Evolutionary conservation across 2,888 invertebrate genomes (phyloP).

Genomic region (Nephrotoma guestfalica): DNA sequence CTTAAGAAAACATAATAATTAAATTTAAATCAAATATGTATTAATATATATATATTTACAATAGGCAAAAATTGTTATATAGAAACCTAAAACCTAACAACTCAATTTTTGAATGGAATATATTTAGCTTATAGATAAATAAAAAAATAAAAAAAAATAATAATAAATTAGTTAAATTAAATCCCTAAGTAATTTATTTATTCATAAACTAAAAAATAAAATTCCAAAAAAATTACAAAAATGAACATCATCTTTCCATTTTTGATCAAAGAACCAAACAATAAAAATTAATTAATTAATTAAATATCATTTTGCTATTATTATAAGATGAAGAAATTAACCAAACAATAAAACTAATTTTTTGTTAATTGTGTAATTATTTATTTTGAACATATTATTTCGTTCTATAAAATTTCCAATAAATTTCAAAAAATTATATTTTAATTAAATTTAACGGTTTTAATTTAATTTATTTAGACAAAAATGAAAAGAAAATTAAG

Average conservation of each 20-base stretch:
- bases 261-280: not conserved
- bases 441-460: not conserved
- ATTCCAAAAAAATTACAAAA: not conserved
- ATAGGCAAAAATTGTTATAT: not conserved
- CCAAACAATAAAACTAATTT: not conserved
- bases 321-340: not conserved
- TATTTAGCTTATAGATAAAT: not conserved
- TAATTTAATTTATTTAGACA: not conserved
- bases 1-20: not conserved
- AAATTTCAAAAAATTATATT: not conserved
- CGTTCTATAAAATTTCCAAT: not conserved
- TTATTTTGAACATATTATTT: not conserved
- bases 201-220: not conserved
- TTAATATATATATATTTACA: not conserved
- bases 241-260: slow-evolving; percentile 3
- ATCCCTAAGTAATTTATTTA: not conserved
- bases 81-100: not conserved
- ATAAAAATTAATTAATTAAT: not conserved
- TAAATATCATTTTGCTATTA: not conserved
- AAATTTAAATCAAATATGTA: not conserved
- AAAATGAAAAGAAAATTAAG: not conserved
- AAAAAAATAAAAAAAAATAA: not conserved
- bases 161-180: not conserved
- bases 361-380: not conserved
- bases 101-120: not conserved